phyloP scores from a whole-genome alignment of 1,140 invertebrate species.

The Acromyrmex heyeri region DNA sequence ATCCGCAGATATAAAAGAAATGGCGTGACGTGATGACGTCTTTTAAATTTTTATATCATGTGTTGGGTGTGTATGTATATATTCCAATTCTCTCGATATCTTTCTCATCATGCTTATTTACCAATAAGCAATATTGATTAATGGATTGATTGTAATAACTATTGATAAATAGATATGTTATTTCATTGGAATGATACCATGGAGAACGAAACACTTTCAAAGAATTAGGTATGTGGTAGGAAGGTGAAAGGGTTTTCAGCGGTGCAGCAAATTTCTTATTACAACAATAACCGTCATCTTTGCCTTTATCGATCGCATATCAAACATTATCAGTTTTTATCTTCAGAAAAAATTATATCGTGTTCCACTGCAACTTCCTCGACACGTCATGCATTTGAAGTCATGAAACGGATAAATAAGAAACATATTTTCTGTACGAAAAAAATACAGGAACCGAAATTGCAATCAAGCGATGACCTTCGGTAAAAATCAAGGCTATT shows the following conservation, averaged over 20 bases:
- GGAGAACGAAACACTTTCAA: constrained; percentile 3
- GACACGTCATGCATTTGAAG: constrained; percentile 7
- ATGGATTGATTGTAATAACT: constrained; percentile 7
- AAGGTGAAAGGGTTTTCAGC: constrained; percentile 22
- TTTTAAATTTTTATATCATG: not conserved
- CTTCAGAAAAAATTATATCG: constrained; percentile 41
- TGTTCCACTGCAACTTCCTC: not conserved
- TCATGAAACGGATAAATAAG: not conserved
- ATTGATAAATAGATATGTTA: not conserved
- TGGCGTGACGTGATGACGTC: too few species aligned
- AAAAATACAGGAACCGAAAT: not conserved
- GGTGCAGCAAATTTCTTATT: constrained; percentile 21
- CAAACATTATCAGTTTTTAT: constrained; percentile 44
- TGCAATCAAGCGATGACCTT: not conserved
- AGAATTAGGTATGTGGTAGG: not conserved
- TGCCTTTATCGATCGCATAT: constrained; percentile 14
- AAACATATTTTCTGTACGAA: not conserved
- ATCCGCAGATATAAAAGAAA: not conserved
- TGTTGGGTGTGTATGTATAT: not conserved
- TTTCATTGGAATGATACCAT: not conserved
- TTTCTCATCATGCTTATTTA: not conserved
- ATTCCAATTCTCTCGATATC: constrained; percentile 2
- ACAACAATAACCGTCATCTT: constrained; percentile 10
- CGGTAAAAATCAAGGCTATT: not conserved
- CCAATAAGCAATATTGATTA: not conserved